Evolutionary conservation across 2,797 vertebrate genomes (phyloP).

Genomic region (Synaphobranchus kaupii): DNA sequence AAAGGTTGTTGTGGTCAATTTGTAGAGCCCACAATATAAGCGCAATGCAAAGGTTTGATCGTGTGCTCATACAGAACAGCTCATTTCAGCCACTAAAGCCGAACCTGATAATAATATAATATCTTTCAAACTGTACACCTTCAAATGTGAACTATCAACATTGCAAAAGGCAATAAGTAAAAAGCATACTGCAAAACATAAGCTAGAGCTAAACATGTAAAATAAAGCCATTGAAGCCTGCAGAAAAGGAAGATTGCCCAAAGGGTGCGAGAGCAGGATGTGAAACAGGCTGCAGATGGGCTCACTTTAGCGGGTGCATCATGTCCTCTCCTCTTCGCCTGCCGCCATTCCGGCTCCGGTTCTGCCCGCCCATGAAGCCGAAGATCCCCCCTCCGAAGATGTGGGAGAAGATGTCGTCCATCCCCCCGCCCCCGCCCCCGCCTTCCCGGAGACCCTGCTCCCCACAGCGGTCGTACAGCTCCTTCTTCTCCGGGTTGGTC

Average conservation of each 20-base stretch:
- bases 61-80: not conserved
- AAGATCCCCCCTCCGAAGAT: constrained; percentile 98
- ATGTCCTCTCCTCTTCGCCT: constrained; percentile 96
- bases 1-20: constrained; percentile 32
- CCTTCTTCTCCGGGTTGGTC: constrained; percentile 95
- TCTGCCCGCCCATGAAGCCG: constrained; percentile 95
- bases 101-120: not conserved
- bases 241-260: not conserved
- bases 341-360: constrained; percentile 86
- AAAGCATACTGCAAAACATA: not conserved
- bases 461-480: constrained; percentile 95
- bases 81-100: not conserved
- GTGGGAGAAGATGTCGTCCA: constrained; percentile 99
- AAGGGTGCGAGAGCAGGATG: not conserved
- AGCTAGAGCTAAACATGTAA: not conserved
- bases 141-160: not conserved
- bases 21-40: not conserved
- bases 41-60: not conserved
- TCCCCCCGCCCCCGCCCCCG: constrained; percentile 88
- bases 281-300: not conserved
- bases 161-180: not conserved
- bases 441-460: constrained; percentile 97
- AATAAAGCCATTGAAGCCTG: not conserved
- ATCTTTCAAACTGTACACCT: not conserved
- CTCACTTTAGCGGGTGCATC: constrained; percentile 97